phyloP scores from a whole-genome alignment of 2,113 vertebrate genomes.

The Heterocephalus glaber region DNA sequence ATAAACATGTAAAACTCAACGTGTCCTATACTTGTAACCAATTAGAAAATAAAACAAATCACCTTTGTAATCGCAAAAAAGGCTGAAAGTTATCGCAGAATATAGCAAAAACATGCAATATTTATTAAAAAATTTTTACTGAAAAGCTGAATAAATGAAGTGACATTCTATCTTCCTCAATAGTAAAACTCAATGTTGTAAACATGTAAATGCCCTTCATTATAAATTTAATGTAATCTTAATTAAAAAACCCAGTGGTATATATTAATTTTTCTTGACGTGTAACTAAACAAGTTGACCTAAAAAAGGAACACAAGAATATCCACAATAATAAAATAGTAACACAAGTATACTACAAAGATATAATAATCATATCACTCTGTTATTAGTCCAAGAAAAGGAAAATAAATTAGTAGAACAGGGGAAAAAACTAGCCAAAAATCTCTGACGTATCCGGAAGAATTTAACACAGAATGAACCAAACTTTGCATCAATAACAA shows the following conservation, averaged over 20 bases:
- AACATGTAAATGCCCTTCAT: neutral
- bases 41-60: neutral
- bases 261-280: conserved; percentile 4
- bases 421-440: neutral
- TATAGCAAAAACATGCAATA: neutral
- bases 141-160: neutral
- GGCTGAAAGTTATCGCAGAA: neutral
- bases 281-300: conserved; percentile 21
- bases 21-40: neutral
- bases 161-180: neutral
- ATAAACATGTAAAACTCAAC: neutral
- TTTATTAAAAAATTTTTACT: neutral
- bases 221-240: conserved; percentile 47
- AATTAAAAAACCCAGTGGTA: neutral
- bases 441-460: neutral
- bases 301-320: conserved; percentile 12
- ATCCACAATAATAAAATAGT: conserved; percentile 8
- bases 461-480: neutral
- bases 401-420: neutral
- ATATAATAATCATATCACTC: neutral
- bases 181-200: conserved; percentile 24
- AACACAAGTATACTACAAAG: conserved; percentile 1
- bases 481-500: neutral
- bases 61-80: neutral
- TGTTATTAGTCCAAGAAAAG: neutral